Evolutionary conservation across 2,888 invertebrate genomes (phyloP).

Genomic region (Drosophila paucipuncta): DNA sequence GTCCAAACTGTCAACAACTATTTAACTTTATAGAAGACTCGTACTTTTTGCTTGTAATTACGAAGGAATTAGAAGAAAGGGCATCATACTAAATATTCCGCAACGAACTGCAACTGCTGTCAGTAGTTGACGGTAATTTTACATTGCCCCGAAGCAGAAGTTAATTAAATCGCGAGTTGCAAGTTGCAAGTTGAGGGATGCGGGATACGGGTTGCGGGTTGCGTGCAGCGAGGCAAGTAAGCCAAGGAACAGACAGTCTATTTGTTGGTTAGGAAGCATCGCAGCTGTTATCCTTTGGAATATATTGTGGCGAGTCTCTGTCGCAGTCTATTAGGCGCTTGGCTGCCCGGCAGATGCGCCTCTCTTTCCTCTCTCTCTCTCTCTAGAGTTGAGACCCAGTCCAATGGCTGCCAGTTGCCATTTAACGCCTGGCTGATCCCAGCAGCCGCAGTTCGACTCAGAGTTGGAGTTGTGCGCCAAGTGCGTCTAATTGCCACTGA

Average conservation of each 20-base stretch:
- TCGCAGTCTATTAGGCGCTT: constrained; percentile 79
- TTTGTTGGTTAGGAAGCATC: not conserved
- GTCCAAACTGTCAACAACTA: constrained; percentile 21
- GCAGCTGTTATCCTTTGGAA: constrained; percentile 3
- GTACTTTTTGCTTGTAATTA: constrained; percentile 22
- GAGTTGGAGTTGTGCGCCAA: constrained; percentile 27
- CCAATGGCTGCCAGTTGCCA: constrained; percentile 66
- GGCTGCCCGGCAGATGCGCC: constrained; percentile 48
- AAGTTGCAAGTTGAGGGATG: not conserved
- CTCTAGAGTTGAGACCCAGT: constrained; percentile 21
- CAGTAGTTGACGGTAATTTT: not conserved
- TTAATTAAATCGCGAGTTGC: constrained; percentile 38
- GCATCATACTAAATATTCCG: not conserved
- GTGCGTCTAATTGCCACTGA: constrained; percentile 54
- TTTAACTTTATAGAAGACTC: constrained; percentile 14
- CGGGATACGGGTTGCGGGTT: not conserved
- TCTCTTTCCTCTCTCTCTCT: constrained; percentile 1
- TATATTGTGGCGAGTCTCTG: constrained; percentile 27
- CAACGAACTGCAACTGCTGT: not conserved
- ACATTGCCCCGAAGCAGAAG: constrained; percentile 10
- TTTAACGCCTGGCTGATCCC: constrained; percentile 72
- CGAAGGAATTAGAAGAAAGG: constrained; percentile 8
- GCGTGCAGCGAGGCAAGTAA: constrained; percentile 15
- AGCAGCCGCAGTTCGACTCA: constrained; percentile 45
- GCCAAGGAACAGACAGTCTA: constrained; percentile 11